These are phyloP conservation scores for Hydrozoanthus tunicans DNA, from an alignment of 64 coral and sea anemone species.

Conservation along the genomic window DNA sequence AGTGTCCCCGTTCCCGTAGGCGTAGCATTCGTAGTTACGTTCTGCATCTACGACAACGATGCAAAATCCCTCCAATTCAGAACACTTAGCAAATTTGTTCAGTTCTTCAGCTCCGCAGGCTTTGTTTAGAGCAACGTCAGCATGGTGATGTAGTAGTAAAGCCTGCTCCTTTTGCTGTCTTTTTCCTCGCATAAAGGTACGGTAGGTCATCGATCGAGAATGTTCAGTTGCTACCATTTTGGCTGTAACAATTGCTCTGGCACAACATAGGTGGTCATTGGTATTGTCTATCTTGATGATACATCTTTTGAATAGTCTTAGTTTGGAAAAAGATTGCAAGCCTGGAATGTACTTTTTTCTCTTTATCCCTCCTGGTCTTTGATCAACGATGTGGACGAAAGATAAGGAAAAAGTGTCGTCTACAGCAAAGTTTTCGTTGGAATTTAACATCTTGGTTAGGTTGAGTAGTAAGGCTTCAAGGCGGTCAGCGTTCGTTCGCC, in stretches of 20 bases:
- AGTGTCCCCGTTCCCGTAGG: too few relatives aligned
- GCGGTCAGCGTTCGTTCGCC: too few relatives aligned
- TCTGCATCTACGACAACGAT: too few relatives aligned
- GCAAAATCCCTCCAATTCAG: too few relatives aligned
- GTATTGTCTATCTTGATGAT: slow-evolving; percentile 37
- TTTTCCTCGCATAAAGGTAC: slow-evolving; percentile 14
- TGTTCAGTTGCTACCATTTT: slow-evolving; percentile 21
- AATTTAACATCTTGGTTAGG: neutral
- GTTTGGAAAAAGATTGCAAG: slow-evolving; percentile 35
- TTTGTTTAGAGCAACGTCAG: neutral
- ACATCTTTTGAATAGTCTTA: slow-evolving; percentile 26
- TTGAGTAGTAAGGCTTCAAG: too few relatives aligned
- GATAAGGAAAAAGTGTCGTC: too few relatives aligned
- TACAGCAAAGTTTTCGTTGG: neutral
- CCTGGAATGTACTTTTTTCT: too few relatives aligned
- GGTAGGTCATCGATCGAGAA: slow-evolving; percentile 3
- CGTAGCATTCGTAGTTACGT: too few relatives aligned
- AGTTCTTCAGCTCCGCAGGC: too few relatives aligned
- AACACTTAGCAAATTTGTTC: too few relatives aligned
- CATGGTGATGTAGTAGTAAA: slow-evolving; percentile 40
- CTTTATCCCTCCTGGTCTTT: too few relatives aligned
- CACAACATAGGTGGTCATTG: slow-evolving; percentile 5
- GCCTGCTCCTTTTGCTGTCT: slow-evolving; percentile 21
- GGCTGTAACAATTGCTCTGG: slow-evolving; percentile 12
- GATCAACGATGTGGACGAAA: too few relatives aligned